Evolutionary conservation across 2,888 invertebrate species (phyloP).

Genomic region (Ennomos fuscantarius): DNA sequence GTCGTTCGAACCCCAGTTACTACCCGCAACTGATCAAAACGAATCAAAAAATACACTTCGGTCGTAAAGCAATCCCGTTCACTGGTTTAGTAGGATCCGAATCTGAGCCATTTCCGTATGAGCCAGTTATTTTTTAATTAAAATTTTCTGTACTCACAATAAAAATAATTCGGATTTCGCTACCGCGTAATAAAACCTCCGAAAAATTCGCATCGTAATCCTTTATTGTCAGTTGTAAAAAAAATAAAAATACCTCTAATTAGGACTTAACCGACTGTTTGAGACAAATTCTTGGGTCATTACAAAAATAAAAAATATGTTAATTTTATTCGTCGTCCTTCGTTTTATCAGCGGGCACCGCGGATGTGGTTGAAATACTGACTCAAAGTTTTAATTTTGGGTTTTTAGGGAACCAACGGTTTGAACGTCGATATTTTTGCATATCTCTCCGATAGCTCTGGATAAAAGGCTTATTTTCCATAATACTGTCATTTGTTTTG

Average conservation of each 20-base stretch:
- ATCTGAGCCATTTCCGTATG: conserved; percentile 18
- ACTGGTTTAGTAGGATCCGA: conserved; percentile 17
- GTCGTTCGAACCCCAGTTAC: no score
- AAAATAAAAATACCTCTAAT: conserved; percentile 48
- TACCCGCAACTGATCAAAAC: not conserved
- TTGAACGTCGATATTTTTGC: conserved; percentile 15
- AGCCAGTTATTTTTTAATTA: conserved; percentile 26
- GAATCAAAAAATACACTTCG: not conserved
- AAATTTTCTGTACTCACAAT: conserved; percentile 18
- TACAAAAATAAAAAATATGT: conserved; percentile 41
- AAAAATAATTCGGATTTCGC: conserved; percentile 34
- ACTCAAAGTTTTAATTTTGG: conserved; percentile 35
- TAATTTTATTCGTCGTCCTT: conserved; percentile 23
- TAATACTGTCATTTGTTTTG: no score
- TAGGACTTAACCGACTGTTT: conserved; percentile 53
- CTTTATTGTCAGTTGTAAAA: conserved; percentile 41
- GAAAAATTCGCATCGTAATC: conserved; percentile 34
- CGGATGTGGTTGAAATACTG: conserved; percentile 38
- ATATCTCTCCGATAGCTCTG: not conserved
- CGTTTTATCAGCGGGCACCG: conserved; percentile 30
- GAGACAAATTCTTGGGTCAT: conserved; percentile 53
- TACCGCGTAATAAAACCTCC: conserved; percentile 39
- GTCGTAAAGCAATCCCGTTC: conserved; percentile 18
- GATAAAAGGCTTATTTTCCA: not conserved
- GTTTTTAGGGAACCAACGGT: conserved; percentile 29